These are phyloP conservation scores for Hemithea aestivaria DNA, from an alignment of 2,888 invertebrate genomes.

Conservation along the genomic window DNA sequence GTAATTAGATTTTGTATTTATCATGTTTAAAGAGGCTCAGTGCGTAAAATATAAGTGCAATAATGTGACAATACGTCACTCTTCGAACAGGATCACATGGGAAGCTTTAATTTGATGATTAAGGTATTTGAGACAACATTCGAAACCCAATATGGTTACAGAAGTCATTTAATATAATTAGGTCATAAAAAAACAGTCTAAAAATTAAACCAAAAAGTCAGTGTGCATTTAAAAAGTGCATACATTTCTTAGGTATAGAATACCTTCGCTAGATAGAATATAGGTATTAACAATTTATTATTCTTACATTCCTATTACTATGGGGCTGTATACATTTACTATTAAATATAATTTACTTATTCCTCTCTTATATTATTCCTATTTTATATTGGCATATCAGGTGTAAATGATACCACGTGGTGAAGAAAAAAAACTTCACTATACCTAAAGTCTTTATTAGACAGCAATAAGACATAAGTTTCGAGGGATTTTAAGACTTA, in stretches of 20 bases:
- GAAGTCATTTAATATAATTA: slow-evolving; percentile 12
- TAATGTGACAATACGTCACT: slow-evolving; percentile 32
- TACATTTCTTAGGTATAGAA: slow-evolving; percentile 47
- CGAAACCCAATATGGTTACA: slow-evolving; percentile 20
- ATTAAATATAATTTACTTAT: slow-evolving; percentile 10
- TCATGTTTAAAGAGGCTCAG: slow-evolving; percentile 32
- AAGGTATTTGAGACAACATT: slow-evolving; percentile 35
- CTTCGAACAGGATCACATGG: slow-evolving; percentile 15
- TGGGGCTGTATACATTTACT: slow-evolving; percentile 32
- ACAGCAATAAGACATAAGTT: no score
- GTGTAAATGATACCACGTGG: background rate
- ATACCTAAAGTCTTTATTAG: no score
- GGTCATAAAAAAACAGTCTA: slow-evolving; percentile 20
- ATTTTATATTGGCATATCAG: slow-evolving; percentile 5
- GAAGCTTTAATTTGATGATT: slow-evolving; percentile 57
- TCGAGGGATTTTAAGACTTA: no score
- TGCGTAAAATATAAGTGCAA: slow-evolving; percentile 41
- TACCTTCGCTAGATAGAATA: slow-evolving; percentile 50
- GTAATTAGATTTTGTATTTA: slow-evolving; percentile 31
- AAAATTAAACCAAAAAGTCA: slow-evolving; percentile 52
- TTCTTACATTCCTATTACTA: slow-evolving; percentile 55
- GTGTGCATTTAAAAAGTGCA: slow-evolving; percentile 64
- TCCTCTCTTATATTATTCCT: slow-evolving; percentile 15
- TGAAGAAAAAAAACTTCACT: background rate
- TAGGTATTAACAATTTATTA: slow-evolving; percentile 38